Evolutionary conservation across 2,888 invertebrate genomes (phyloP).

Genomic region (Lasioglossum malachurum): DNA sequence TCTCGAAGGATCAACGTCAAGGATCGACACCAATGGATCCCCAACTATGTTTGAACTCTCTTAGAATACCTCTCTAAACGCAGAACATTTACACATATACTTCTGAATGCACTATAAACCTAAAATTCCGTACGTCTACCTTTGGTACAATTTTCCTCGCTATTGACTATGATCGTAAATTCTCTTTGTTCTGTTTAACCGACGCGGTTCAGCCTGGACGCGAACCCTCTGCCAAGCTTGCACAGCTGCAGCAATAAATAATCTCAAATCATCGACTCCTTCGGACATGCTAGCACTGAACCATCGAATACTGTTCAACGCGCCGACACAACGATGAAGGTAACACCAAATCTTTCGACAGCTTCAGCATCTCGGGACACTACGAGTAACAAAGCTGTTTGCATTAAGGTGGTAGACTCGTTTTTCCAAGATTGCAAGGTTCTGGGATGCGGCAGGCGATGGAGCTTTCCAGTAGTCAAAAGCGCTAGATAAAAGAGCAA

Average conservation of each 20-base stretch:
- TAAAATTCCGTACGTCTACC: slow-evolving; percentile 74
- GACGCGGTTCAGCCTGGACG: slow-evolving; percentile 31
- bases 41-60: slow-evolving; percentile 8
- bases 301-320: slow-evolving; percentile 44
- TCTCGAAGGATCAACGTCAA: slow-evolving; percentile 33
- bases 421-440: too few relatives aligned
- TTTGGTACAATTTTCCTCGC: slow-evolving; percentile 80
- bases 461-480: too few relatives aligned
- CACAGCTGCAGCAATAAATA: slow-evolving; percentile 27
- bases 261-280: slow-evolving; percentile 14
- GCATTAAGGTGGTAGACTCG: too few relatives aligned
- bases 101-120: slow-evolving; percentile 45
- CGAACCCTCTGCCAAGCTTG: background rate
- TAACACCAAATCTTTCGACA: background rate
- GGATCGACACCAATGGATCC: slow-evolving; percentile 17
- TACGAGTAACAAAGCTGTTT: background rate
- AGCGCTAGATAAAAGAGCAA: too few relatives aligned
- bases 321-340: slow-evolving; percentile 13
- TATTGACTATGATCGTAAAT: slow-evolving; percentile 77
- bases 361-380: background rate
- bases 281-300: background rate
- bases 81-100: slow-evolving; percentile 60
- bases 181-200: slow-evolving; percentile 66
- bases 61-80: slow-evolving; percentile 28
- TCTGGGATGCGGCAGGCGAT: too few relatives aligned